Evolutionary conservation across 2,113 vertebrate genomes (phyloP), one percentile per base, ranked within the genome.

Genomic region (Prionailurus viverrinus): DNA sequence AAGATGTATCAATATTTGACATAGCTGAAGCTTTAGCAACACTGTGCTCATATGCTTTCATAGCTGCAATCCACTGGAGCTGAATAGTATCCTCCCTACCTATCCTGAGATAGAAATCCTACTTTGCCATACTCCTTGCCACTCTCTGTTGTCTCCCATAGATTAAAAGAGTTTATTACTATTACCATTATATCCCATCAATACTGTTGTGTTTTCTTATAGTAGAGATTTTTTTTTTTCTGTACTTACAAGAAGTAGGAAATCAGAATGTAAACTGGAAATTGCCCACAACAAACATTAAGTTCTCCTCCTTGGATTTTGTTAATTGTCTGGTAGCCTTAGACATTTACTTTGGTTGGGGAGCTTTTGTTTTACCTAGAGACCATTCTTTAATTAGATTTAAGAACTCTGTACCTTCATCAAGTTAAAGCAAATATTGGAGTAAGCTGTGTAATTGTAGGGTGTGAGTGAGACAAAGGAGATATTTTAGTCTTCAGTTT

Each of bases 391-490:
- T 96, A 93, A 76, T 53, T 89, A 31, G 4, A n/a, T 76, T 71
- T 19, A 69, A 21, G 36, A 89, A 87, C 10, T 74, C 5, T 71
- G 9, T 39, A 55, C 18, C 9, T n/a, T 78, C 63, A 80, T 93
- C 27, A 68, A 65, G 14, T 61, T 33, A 88, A 89, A 85, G 55
- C 84, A 29, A 90, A 55, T 51, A 94, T 88, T 83, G 41, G 36
- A 96, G 71, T 90, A 93, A 97, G 93, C 58, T 89, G 27, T 82
- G 48, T 4, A 89, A 89, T 91, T 96, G 13, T 31, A 48, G 48
- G 73, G 93, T 96, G 78, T 71, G 76, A 55, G 36, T 93, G 53
- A 84, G 65, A 94, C 27, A 89, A 98, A 89, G 41, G 87, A 96
- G 85, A 90, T 93, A 58, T 88, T 97, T n/a, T 15, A 86, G 27